phyloP scores from a whole-genome alignment of 2,888 invertebrate species.

The Sepioteuthis lessoniana region DNA sequence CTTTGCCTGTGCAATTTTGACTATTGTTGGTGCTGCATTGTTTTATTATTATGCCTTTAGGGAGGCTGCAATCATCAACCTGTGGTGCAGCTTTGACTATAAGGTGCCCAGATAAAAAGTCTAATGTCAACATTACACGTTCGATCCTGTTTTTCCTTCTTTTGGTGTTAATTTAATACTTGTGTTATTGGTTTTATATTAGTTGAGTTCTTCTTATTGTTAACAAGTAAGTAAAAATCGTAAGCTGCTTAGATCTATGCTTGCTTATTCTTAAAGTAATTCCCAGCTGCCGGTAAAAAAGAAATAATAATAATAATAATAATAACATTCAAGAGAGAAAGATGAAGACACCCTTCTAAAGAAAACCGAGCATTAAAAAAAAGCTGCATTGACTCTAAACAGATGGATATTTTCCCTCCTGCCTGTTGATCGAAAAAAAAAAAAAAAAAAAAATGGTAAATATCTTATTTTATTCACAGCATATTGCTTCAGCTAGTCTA shows the following conservation, averaged over 20 bases:
- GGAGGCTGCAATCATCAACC: background rate
- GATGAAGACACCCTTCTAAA: background rate
- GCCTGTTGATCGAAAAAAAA: background rate
- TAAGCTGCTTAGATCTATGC: background rate
- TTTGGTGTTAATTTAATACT: background rate
- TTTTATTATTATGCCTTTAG: background rate
- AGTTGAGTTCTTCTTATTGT: background rate
- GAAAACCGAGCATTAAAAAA: background rate
- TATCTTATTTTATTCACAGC: background rate
- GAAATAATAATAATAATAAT: too few relatives aligned
- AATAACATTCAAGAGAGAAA: background rate
- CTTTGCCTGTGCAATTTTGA: constrained; percentile 15
- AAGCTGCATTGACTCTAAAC: background rate
- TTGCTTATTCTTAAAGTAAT: background rate
- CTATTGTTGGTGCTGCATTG: background rate
- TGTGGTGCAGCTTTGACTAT: constrained; percentile 15
- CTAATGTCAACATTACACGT: background rate
- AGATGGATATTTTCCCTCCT: constrained; percentile 8
- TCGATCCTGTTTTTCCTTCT: background rate
- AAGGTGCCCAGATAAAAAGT: background rate
- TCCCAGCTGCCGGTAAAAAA: background rate
- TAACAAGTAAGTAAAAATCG: background rate
- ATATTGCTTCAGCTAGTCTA: background rate
- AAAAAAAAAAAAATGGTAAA: background rate
- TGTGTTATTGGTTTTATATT: background rate